These are phyloP conservation scores for Coleophora flavipennella DNA, from an alignment of 2,888 invertebrate species.

Conservation along the genomic window DNA sequence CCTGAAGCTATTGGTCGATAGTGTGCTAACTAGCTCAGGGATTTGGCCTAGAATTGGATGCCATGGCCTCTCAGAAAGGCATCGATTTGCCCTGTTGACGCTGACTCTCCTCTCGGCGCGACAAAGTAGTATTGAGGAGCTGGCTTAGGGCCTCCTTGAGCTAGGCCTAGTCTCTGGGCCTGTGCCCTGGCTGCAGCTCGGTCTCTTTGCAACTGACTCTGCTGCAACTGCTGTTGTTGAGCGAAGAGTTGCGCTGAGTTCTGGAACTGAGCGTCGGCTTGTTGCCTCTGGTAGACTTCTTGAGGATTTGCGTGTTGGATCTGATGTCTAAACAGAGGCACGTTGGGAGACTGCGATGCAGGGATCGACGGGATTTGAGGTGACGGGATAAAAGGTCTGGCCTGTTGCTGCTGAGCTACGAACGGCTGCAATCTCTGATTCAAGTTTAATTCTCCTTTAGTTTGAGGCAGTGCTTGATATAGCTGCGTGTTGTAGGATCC, in stretches of 20 bases:
- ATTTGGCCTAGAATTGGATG: slow-evolving; percentile 63
- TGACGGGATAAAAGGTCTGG: slow-evolving; percentile 68
- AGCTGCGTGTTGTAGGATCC: slow-evolving; percentile 86
- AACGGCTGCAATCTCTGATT: slow-evolving; percentile 84
- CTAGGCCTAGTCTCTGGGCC: slow-evolving; percentile 47
- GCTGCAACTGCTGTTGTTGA: slow-evolving; percentile 79
- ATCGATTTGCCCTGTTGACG: slow-evolving; percentile 81
- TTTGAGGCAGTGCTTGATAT: slow-evolving; percentile 82
- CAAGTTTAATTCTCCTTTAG: slow-evolving; percentile 78
- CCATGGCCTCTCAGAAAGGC: slow-evolving; percentile 84
- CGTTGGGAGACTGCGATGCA: slow-evolving; percentile 36
- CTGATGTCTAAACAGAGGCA: slow-evolving; percentile 65
- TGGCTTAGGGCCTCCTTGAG: slow-evolving; percentile 45
- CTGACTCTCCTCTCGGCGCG: slow-evolving; percentile 63
- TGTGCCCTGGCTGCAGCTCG: slow-evolving; percentile 68
- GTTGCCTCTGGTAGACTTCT: slow-evolving; percentile 73
- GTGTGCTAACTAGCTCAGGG: slow-evolving; percentile 40
- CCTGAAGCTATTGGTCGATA: slow-evolving; percentile 23
- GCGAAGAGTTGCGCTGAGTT: slow-evolving; percentile 77
- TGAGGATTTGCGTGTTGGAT: slow-evolving; percentile 56
- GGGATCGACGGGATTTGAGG: slow-evolving; percentile 69
- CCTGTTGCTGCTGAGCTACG: slow-evolving; percentile 74
- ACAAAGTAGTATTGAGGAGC: slow-evolving; percentile 73
- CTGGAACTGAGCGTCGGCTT: slow-evolving; percentile 72
- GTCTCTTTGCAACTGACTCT: slow-evolving; percentile 75